Percentiles rank a stretch among this genome's conserved stretches.
These are phyloP conservation scores for Microcebus lehilahytsara DNA, from an alignment of 2,113 vertebrate genomes.

Conservation along the genomic window DNA sequence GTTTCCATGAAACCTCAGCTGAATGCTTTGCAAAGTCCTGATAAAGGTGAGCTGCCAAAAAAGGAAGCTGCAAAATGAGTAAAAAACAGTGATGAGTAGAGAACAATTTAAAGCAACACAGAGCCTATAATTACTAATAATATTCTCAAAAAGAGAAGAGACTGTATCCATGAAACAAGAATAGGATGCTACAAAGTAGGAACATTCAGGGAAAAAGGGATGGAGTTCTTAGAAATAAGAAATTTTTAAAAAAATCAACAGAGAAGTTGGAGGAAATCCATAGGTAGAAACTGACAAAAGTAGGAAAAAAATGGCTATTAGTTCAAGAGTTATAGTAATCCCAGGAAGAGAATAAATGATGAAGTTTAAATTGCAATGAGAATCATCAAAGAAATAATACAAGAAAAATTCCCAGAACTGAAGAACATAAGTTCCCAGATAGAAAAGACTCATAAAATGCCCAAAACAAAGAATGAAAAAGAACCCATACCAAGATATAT, in stretches of 20 bases:
- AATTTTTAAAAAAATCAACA: not conserved
- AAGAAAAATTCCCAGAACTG: not conserved
- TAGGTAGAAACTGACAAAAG: not conserved
- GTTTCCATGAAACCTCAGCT: not conserved
- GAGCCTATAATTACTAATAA: not conserved
- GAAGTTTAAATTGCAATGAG: not conserved
- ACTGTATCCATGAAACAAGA: not conserved
- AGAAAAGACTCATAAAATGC: not conserved
- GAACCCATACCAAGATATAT: not conserved
- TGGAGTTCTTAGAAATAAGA: not conserved
- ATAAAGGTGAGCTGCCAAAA: not conserved
- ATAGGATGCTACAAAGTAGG: not conserved
- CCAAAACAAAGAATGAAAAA: not conserved
- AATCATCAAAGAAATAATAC: not conserved
- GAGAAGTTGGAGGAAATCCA: not conserved
- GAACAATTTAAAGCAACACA: not conserved
- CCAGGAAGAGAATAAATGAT: not conserved
- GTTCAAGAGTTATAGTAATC: not conserved
- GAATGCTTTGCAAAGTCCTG: not conserved
- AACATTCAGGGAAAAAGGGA: not conserved
- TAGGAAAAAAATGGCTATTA: not conserved
- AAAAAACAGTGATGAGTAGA: not conserved
- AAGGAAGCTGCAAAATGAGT: not conserved
- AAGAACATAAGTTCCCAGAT: not conserved
- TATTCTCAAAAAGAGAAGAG: not conserved